A percentile compares a stretch with the other conserved stretches of the same genome.
Conservation (phyloP, 1,140 invertebrate species). For the Sycophila sp. region DNA sequence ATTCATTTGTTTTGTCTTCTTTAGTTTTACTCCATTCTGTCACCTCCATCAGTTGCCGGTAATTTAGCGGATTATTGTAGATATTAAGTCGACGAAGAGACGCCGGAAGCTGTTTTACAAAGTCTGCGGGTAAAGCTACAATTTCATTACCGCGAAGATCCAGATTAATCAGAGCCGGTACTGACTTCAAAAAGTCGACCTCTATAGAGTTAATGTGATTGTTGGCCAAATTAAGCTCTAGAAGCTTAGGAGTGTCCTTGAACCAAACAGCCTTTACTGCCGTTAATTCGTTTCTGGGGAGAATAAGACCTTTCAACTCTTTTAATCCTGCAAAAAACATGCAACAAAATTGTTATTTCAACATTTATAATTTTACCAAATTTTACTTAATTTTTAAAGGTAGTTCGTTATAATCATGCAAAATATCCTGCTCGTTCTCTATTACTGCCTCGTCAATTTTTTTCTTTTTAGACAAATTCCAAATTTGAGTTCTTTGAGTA, state of each 20-base stretch:
- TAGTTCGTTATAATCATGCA: no score
- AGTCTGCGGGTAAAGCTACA: neutral
- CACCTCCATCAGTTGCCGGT: neutral
- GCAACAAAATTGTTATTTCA: no score
- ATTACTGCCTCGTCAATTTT: no score
- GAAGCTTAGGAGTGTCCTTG: slow-evolving; percentile 13
- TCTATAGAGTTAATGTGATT: slow-evolving; percentile 26
- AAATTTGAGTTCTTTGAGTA: no score
- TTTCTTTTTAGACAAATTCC: no score
- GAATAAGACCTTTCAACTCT: slow-evolving; percentile 18
- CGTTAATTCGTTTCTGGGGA: slow-evolving; percentile 26
- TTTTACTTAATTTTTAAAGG: no score
- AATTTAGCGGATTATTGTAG: slow-evolving; percentile 22
- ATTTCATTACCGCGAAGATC: slow-evolving; percentile 34
- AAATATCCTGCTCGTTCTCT: no score
- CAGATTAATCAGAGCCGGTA: slow-evolving; percentile 22
- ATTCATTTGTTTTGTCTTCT: slow-evolving; percentile 21
- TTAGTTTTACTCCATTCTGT: slow-evolving; percentile 17
- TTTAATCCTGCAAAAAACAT: slow-evolving; percentile 14
- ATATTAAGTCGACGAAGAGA: slow-evolving; percentile 8
- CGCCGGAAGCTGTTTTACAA: neutral
- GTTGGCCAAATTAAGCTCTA: slow-evolving; percentile 13
- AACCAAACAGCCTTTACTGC: slow-evolving; percentile 35
- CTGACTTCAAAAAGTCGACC: slow-evolving; percentile 6
- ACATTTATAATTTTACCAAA: no score